These are phyloP conservation scores for Augochlora pura DNA, from an alignment of 1,140 invertebrate genomes.

Conservation along the genomic window DNA sequence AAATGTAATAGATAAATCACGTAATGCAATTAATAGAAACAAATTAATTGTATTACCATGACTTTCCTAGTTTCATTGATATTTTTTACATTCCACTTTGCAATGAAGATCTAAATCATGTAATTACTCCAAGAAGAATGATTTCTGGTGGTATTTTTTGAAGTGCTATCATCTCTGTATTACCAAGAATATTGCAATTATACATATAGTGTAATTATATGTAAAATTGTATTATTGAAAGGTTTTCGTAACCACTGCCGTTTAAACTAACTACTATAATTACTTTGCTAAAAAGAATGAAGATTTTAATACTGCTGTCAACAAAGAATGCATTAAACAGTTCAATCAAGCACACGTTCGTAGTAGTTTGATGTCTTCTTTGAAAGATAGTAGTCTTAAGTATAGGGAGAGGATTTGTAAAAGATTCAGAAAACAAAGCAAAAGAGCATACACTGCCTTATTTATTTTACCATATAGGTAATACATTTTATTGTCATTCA, in stretches of 20 bases:
- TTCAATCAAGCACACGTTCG: conserved; percentile 21
- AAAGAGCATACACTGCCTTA: conserved; percentile 75
- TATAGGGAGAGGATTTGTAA: conserved; percentile 42
- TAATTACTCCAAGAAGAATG: conserved; percentile 43
- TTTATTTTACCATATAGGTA: conserved; percentile 76
- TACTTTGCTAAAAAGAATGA: conserved; percentile 34
- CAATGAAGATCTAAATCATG: conserved; percentile 38
- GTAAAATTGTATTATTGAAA: conserved; percentile 44
- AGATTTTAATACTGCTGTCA: conserved; percentile 47
- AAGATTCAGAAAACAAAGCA: conserved; percentile 60
- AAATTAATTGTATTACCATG: conserved; percentile 26
- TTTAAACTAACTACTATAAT: conserved; percentile 53
- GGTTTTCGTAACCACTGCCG: conserved; percentile 57
- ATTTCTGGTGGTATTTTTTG: conserved; percentile 51
- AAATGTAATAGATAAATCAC: conserved; percentile 39
- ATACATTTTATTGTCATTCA: conserved; percentile 74
- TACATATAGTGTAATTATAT: conserved; percentile 32
- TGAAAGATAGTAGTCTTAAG: conserved; percentile 49
- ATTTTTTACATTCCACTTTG: conserved; percentile 61
- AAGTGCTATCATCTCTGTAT: conserved; percentile 54
- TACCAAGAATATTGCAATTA: conserved; percentile 22
- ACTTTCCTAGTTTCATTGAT: conserved; percentile 42
- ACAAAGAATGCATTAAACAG: conserved; percentile 30
- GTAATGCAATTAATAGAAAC: background rate
- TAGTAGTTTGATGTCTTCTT: conserved; percentile 15